These are phyloP conservation scores for Rafetus swinhoei DNA, from an alignment of 2,113 vertebrate species.

Conservation along the genomic window DNA sequence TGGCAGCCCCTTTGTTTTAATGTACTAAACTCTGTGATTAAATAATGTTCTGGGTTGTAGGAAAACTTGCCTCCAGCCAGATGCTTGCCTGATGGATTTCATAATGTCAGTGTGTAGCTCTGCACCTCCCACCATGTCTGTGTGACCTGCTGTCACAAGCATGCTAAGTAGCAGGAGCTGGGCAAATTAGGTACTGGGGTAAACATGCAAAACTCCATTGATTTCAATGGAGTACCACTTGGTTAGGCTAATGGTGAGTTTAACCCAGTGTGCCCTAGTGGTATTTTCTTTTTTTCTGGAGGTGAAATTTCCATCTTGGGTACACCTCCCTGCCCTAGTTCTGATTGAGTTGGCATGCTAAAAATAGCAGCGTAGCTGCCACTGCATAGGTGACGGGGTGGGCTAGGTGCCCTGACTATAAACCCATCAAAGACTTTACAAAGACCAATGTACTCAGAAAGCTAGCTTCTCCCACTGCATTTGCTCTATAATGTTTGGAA, in stretches of 20 bases:
- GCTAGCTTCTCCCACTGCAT: not conserved
- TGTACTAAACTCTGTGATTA: not conserved
- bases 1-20: slow-evolving; percentile 13
- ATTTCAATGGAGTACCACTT: not conserved
- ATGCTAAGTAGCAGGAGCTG: not conserved
- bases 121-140: not conserved
- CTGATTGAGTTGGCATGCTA: not conserved
- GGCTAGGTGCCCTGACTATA: not conserved
- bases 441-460: not conserved
- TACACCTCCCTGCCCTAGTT: not conserved
- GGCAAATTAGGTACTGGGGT: not conserved
- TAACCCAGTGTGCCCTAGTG: not conserved
- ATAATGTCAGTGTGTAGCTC: not conserved
- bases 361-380: not conserved
- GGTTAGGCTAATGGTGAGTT: not conserved
- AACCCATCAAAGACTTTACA: not conserved
- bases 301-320: not conserved
- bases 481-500: not conserved
- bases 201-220: not conserved
- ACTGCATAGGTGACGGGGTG: no score
- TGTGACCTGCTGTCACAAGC: not conserved
- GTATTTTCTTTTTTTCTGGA: not conserved
- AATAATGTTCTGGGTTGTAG: slow-evolving; percentile 26
- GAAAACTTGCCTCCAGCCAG: slow-evolving; percentile 4
- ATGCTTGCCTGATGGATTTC: slow-evolving; percentile 2